These are phyloP conservation scores for Microplitis mediator DNA, from an alignment of 1,140 invertebrate species.

Conservation along the genomic window DNA sequence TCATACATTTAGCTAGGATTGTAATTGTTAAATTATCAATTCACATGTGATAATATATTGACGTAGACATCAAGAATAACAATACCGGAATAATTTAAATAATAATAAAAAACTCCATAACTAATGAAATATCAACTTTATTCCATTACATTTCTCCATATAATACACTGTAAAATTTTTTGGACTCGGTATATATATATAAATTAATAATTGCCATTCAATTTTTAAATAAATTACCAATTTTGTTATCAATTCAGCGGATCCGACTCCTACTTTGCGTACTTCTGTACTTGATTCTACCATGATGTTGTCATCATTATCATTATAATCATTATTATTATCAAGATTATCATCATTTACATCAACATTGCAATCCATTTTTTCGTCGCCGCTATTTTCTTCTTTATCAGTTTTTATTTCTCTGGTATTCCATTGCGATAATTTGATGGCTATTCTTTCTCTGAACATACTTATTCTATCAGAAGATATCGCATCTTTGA, in stretches of 20 bases:
- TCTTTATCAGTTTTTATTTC: constrained; percentile 16
- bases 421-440: constrained; percentile 44
- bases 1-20: too few relatives aligned
- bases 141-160: too few relatives aligned
- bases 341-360: constrained; percentile 27
- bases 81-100: too few relatives aligned
- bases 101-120: too few relatives aligned
- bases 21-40: too few relatives aligned
- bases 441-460: constrained; percentile 53
- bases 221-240: neutral
- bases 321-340: constrained; percentile 30
- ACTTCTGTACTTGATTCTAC: constrained; percentile 33
- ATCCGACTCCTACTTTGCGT: constrained; percentile 43
- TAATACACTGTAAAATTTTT: too few relatives aligned
- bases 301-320: too few relatives aligned
- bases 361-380: constrained; percentile 4
- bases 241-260: constrained; percentile 43
- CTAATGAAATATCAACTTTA: too few relatives aligned
- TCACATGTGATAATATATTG: too few relatives aligned
- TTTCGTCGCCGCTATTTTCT: neutral
- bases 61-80: too few relatives aligned
- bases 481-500: constrained; percentile 49
- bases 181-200: too few relatives aligned
- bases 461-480: constrained; percentile 53
- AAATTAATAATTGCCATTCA: too few relatives aligned